phyloP scores from a whole-genome alignment of 2,888 invertebrate genomes.

The Hylaea fasciaria region DNA sequence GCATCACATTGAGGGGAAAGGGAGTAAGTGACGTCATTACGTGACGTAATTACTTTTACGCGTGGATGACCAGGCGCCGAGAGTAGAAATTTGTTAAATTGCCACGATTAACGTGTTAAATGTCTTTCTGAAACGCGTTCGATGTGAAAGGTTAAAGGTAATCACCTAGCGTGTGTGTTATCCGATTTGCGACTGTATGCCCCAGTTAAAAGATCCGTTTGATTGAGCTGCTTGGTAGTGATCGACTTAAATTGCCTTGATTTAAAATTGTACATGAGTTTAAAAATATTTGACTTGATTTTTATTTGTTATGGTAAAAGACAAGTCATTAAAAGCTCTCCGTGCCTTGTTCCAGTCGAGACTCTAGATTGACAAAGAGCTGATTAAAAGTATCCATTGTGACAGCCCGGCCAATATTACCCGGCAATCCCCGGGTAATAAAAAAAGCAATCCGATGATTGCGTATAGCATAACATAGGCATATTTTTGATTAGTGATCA shows the following conservation, averaged over 20 bases:
- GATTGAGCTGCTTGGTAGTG: neutral
- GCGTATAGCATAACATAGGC: conserved; percentile 3
- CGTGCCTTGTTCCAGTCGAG: conserved; percentile 16
- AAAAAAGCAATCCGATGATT: conserved; percentile 48
- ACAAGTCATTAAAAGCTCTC: neutral
- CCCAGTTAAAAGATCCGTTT: neutral
- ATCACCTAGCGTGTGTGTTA: conserved; percentile 37
- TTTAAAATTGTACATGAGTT: too few relatives aligned
- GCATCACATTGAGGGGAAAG: conserved; percentile 55
- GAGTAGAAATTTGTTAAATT: conserved; percentile 79
- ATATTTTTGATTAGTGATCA: too few relatives aligned
- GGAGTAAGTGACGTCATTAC: conserved; percentile 81
- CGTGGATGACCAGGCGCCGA: conserved; percentile 72
- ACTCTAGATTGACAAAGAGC: conserved; percentile 59
- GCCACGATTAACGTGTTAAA: conserved; percentile 79
- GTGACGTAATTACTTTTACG: conserved; percentile 83
- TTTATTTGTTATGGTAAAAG: conserved; percentile 4
- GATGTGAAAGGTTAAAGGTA: conserved; percentile 54
- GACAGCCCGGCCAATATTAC: conserved; percentile 52
- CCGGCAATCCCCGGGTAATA: conserved; percentile 45
- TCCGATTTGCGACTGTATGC: conserved; percentile 20
- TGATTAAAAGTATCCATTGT: conserved; percentile 81
- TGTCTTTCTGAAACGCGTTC: conserved; percentile 72
- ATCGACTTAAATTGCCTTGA: neutral
- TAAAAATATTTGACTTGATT: too few relatives aligned